These are phyloP conservation scores for Xestoiulus laeticollis DNA, from an alignment of 2,888 invertebrate species.

Conservation along the genomic window DNA sequence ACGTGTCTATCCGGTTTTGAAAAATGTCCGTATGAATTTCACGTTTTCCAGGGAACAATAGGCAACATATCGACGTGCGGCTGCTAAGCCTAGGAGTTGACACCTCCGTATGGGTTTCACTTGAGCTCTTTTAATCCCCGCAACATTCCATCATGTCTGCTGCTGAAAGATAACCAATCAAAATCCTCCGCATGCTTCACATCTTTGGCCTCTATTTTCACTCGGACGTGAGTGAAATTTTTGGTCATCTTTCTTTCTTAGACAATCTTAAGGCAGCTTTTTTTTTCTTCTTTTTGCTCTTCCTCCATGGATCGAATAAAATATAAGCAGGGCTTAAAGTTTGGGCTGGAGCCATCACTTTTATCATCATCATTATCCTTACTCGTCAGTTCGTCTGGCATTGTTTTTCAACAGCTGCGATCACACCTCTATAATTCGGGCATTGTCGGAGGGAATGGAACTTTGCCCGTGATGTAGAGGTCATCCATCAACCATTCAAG, in stretches of 20 bases:
- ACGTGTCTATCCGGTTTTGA: neutral
- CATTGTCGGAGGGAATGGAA: neutral
- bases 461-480: neutral
- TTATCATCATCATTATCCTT: constrained; percentile 1
- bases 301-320: neutral
- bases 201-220: constrained; percentile 9
- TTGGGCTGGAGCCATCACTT: constrained; percentile 8
- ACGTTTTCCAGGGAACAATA: constrained; percentile 9
- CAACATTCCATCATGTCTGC: constrained; percentile 9
- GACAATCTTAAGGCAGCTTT: neutral
- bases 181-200: constrained; percentile 9
- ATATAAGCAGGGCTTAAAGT: constrained; percentile 9
- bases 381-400: neutral
- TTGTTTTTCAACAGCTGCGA: neutral
- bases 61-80: neutral
- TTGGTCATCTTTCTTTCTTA: constrained; percentile 9
- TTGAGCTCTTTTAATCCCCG: constrained; percentile 9
- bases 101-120: neutral
- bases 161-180: constrained; percentile 9
- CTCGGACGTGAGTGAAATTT: constrained; percentile 9
- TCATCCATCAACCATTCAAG: neutral
- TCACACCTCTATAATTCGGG: neutral
- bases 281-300: neutral
- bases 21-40: constrained; percentile 9
- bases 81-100: neutral